A percentile compares a stretch with the other conserved stretches of the same genome.
Evolutionary conservation across 2,797 vertebrate genomes (phyloP).

Genomic region (Catamblyrhynchus diadema): DNA sequence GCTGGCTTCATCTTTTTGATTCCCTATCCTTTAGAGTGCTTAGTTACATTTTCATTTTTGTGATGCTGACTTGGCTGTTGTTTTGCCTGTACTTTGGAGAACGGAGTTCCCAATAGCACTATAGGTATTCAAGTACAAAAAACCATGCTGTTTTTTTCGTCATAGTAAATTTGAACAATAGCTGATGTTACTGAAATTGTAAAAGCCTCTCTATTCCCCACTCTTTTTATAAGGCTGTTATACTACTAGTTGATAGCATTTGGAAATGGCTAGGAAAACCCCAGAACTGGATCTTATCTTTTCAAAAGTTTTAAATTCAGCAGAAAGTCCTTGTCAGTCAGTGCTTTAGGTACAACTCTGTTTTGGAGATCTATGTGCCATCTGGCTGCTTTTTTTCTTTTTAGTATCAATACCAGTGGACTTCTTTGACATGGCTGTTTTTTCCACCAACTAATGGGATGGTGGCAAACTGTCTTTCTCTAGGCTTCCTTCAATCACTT

Average conservation of each 20-base stretch:
- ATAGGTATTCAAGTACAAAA: neutral
- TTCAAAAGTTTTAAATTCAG: neutral
- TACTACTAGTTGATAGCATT: neutral
- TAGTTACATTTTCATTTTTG: neutral
- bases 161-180: neutral
- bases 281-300: neutral
- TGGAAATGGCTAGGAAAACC: neutral
- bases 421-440: neutral
- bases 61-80: neutral
- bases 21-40: neutral
- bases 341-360: neutral
- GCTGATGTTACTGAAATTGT: neutral
- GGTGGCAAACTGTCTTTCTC: neutral
- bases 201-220: neutral
- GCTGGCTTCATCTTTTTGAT: neutral
- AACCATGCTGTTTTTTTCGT: neutral
- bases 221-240: neutral
- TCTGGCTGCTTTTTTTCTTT: neutral
- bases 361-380: neutral
- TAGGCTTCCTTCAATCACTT: neutral
- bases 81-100: neutral
- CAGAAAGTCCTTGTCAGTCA: neutral
- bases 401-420: accelerated
- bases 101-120: neutral
- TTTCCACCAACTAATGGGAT: neutral